phyloP scores from a whole-genome alignment of 2,888 invertebrate genomes.

The Cremastinae sp. region DNA sequence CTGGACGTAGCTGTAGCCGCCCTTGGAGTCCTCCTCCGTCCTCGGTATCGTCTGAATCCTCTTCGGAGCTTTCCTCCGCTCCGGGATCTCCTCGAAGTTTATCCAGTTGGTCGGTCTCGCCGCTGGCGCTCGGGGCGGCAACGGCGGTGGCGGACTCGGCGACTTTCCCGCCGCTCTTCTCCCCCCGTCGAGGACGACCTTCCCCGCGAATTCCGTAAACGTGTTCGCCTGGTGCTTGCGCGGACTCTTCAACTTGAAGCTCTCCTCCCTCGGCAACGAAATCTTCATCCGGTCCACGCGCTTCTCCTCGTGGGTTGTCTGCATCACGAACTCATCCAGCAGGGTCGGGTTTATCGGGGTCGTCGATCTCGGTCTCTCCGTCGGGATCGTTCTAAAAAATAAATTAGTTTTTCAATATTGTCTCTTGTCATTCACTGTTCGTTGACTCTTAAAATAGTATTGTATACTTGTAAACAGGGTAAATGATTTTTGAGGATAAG shows the following conservation, averaged over 20 bases:
- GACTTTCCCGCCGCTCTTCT: constrained; percentile 77
- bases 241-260: constrained; percentile 80
- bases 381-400: constrained; percentile 84
- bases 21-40: constrained; percentile 78
- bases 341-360: constrained; percentile 88
- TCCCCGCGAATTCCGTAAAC: constrained; percentile 85
- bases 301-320: constrained; percentile 68
- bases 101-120: constrained; percentile 86
- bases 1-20: constrained; percentile 89
- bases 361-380: constrained; percentile 88
- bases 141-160: constrained; percentile 78
- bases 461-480: too few species aligned
- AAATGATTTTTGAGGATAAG: too few species aligned
- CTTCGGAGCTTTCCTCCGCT: constrained; percentile 90
- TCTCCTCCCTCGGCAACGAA: constrained; percentile 84
- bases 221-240: constrained; percentile 81
- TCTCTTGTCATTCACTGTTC: too few species aligned
- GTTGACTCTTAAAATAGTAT: too few species aligned
- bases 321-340: constrained; percentile 86
- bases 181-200: constrained; percentile 82
- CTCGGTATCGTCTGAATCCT: constrained; percentile 91
- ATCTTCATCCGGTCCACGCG: constrained; percentile 86
- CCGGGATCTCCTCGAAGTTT: constrained; percentile 93
- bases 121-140: constrained; percentile 74
- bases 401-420: neutral